These are phyloP conservation scores for Eretmochelys imbricata DNA, from an alignment of 2,113 vertebrate genomes.

Conservation along the genomic window DNA sequence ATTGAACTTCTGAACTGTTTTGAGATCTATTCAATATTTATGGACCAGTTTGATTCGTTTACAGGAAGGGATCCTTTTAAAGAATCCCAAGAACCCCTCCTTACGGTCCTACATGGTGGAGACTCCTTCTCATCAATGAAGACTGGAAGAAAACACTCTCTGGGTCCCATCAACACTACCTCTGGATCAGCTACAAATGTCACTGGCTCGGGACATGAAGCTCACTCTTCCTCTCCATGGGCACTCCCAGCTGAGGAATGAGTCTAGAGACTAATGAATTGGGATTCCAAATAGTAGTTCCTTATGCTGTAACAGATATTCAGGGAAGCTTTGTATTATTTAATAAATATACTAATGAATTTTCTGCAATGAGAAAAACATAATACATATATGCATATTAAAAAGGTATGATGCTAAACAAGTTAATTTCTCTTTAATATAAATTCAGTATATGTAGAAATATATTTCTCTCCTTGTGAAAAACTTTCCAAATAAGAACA, in stretches of 20 bases:
- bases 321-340: not conserved
- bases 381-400: not conserved
- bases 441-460: not conserved
- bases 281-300: not conserved
- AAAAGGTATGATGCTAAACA: not conserved
- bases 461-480: not conserved
- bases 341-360: not conserved
- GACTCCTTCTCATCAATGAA: not conserved
- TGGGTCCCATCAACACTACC: not conserved
- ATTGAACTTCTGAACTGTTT: not conserved
- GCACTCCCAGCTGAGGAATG: not conserved
- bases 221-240: not conserved
- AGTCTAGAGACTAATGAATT: not conserved
- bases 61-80: not conserved
- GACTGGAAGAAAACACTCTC: not conserved
- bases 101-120: not conserved
- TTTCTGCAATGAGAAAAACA: not conserved
- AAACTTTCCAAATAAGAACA: not conserved
- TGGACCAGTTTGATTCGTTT: not conserved
- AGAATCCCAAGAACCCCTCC: not conserved
- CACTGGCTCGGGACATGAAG: not conserved
- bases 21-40: not conserved
- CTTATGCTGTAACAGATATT: not conserved
- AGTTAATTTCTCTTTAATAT: not conserved
- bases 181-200: not conserved